These are phyloP conservation scores for Rhineura floridana DNA, from an alignment of 2,113 vertebrate species.

Conservation along the genomic window DNA sequence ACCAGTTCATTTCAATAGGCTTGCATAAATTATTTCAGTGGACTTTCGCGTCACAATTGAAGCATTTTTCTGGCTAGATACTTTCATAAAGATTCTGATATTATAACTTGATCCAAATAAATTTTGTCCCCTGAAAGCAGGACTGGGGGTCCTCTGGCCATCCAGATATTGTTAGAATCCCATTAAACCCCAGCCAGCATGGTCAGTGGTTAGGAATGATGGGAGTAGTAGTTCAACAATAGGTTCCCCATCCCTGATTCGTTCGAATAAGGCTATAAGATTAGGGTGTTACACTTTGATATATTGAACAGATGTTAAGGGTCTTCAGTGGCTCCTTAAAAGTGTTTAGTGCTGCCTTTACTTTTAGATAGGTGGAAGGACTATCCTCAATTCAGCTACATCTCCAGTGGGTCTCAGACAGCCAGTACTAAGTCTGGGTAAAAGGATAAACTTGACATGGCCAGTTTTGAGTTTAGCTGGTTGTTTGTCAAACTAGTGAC, in stretches of 20 bases:
- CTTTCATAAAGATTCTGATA: neutral
- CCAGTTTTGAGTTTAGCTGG: neutral
- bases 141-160: neutral
- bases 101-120: neutral
- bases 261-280: neutral
- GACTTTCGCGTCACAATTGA: too few species aligned
- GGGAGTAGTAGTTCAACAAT: neutral
- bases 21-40: neutral
- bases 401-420: neutral
- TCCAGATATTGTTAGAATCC: neutral
- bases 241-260: neutral
- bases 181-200: neutral
- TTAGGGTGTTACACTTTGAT: neutral
- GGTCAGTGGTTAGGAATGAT: neutral
- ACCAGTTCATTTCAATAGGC: neutral
- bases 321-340: neutral
- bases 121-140: neutral
- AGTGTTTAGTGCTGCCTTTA: neutral
- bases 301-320: neutral
- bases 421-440: neutral
- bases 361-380: neutral
- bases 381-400: neutral
- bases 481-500: neutral
- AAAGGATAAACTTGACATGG: neutral
- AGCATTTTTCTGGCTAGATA: neutral